Base-by-base conservation (phyloP, 92 coral and sea anemone species). In the Bergia sp. region DNA sequence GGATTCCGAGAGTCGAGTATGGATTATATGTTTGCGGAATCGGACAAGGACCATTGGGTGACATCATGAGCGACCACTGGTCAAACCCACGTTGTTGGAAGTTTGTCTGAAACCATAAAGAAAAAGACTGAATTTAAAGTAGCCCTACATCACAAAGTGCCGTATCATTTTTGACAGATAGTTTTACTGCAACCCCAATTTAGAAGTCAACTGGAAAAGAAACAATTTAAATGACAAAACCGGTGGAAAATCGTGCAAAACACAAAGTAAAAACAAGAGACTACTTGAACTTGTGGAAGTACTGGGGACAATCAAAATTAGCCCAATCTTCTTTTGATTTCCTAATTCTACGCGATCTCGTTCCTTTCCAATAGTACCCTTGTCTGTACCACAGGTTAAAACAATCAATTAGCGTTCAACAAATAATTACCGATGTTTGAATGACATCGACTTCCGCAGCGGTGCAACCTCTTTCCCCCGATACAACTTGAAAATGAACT, bases 401-500 rank as follows among this genome's bases (percentile, higher is more conserved):
- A 18, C 39, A 0, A 13, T 13, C 15, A 73, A 39, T 73, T 73
- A 53, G 58, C 12, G 10, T 10, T 1, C 15, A 53, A 9, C 21
- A 15, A 74, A 74, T 74, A 74, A 13, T 41, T 41, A 77, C 81
- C 81, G 55, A 47, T 20, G 37, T 42, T 77, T 23, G 36, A 39
- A 77, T 43, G 37, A 43, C 50, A 6, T 77, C 11, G 15, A 77
- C 15, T 13, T 77, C 81, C 81, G 37, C 55, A 6, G 92, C 92
- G n/a, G 53, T 29, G 77, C 77, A 86, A 0, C 90, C 83, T 73
- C 37, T 74, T 18, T 80, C 82, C 21, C 88, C 79, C 49, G 76
- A 81, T 42, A 74, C 88, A 72, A 90, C 90, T 41, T 37, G 37
- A 81, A 90, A 90, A 84, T 81, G 78, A 39, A 90, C 90, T 44